Evolutionary conservation across 2,113 vertebrate species (phyloP).

Genomic region (Lichenostomus cassidix): DNA sequence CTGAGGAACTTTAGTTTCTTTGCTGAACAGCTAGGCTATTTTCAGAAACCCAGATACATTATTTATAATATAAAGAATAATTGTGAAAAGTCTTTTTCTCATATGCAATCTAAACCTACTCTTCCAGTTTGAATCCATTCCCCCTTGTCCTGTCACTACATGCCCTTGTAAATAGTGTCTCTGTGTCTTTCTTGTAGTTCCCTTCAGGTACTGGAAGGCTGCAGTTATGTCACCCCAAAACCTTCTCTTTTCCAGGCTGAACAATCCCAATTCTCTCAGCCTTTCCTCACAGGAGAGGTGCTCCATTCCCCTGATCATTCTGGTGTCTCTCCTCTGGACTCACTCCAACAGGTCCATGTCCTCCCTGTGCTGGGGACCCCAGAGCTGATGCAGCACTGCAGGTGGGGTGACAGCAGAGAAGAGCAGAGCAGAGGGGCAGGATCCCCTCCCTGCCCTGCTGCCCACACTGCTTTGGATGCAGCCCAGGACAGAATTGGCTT

Average conservation of each 20-base stretch:
- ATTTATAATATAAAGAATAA: background rate
- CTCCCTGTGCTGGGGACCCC: background rate
- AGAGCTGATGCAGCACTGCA: background rate
- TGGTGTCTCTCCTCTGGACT: background rate
- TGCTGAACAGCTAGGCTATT: background rate
- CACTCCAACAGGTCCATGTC: accelerated
- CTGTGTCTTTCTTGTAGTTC: background rate
- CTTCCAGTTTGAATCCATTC: background rate
- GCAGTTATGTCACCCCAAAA: background rate
- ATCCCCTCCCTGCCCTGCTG: background rate
- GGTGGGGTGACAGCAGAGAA: background rate
- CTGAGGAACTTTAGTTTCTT: background rate
- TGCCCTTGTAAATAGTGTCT: background rate
- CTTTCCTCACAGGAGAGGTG: background rate
- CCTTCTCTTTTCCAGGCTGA: background rate
- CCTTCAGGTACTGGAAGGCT: background rate
- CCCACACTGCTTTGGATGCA: background rate
- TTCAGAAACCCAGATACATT: background rate
- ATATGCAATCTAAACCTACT: background rate
- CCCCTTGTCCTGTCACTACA: background rate
- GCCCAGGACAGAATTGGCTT: accelerated
- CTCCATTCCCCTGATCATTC: background rate
- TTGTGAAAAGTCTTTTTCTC: background rate
- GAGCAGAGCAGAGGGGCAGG: background rate
- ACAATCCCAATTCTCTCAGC: background rate